A percentile compares a stretch with the other conserved stretches of the same genome.
phyloP scores from a whole-genome alignment of 2,797 vertebrate species.

The Adelosebastes latens region DNA sequence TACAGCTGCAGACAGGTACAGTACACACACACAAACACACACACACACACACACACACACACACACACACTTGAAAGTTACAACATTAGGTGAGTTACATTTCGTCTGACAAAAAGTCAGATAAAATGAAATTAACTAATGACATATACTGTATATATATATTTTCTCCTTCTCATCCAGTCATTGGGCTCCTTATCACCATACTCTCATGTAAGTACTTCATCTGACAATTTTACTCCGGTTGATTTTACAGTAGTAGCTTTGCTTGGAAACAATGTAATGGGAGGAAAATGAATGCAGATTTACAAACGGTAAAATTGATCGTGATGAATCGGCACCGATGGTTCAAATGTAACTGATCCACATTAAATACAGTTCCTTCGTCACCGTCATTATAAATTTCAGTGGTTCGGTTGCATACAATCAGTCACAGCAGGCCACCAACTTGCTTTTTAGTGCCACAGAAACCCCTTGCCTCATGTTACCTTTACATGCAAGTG shows the following conservation, averaged over 20 bases:
- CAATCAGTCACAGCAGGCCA: not conserved
- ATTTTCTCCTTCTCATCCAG: constrained; percentile 71
- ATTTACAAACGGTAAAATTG: not conserved
- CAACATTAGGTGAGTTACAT: not conserved
- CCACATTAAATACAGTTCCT: not conserved
- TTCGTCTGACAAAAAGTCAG: not conserved
- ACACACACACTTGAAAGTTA: not conserved
- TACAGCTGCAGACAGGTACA: constrained; percentile 94
- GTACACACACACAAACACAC: not conserved
- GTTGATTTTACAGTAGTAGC: not conserved
- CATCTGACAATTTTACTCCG: not conserved
- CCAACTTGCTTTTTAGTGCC: not conserved
- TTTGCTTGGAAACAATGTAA: not conserved
- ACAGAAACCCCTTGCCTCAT: not conserved
- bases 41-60: constrained; percentile 3
- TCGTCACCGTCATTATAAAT: not conserved
- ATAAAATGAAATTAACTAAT: not conserved
- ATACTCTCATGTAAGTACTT: constrained; percentile 89
- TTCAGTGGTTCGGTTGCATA: not conserved
- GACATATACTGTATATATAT: constrained; percentile 9
- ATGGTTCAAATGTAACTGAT: not conserved
- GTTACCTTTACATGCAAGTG: not conserved
- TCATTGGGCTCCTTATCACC: constrained; percentile 91
- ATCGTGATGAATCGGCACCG: not conserved
- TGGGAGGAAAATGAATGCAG: not conserved